Percentiles rank a stretch among this genome's conserved stretches.
Evolutionary conservation across 2,888 invertebrate species (phyloP).

Genomic region (Druceiella hillmani): DNA sequence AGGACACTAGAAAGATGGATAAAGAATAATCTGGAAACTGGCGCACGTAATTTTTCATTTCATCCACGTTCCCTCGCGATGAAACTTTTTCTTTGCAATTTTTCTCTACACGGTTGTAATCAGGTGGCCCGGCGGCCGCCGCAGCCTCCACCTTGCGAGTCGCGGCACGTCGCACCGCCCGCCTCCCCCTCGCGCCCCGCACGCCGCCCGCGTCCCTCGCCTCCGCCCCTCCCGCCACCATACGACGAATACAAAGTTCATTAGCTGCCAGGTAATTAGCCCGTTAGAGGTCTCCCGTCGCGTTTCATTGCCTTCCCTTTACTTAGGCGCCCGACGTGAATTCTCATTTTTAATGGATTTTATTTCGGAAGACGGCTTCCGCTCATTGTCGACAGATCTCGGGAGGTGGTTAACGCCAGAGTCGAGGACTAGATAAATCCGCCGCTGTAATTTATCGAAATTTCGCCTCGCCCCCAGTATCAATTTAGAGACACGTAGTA

Average conservation of each 20-base stretch:
- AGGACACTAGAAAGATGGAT: too few species aligned
- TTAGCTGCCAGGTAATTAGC: slow-evolving; percentile 55
- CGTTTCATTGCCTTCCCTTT: too few species aligned
- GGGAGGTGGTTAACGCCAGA: too few species aligned
- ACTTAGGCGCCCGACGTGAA: too few species aligned
- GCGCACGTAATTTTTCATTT: slow-evolving; percentile 51
- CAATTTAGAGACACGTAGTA: too few species aligned
- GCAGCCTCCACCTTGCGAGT: slow-evolving; percentile 29
- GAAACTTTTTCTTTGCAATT: slow-evolving; percentile 55
- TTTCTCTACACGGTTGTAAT: too few species aligned
- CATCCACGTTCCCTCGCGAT: slow-evolving; percentile 53
- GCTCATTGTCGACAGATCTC: too few species aligned
- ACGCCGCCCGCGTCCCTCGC: slow-evolving; percentile 14
- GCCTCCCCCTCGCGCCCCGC: slow-evolving; percentile 2
- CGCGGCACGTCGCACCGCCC: slow-evolving; percentile 22
- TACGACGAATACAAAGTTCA: slow-evolving; percentile 54
- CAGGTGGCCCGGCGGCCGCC: slow-evolving; percentile 34
- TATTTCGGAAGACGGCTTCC: too few species aligned
- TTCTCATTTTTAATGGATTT: too few species aligned
- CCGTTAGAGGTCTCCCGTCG: slow-evolving; percentile 51
- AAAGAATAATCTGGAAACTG: slow-evolving; percentile 49
- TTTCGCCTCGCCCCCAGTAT: too few species aligned
- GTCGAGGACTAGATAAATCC: too few species aligned
- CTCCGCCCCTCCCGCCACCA: slow-evolving; percentile 30
- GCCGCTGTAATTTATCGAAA: too few species aligned